A percentile compares a stretch with the other conserved stretches of the same genome.
Conservation (phyloP, 1,140 invertebrate species). For the Neotoxoptera formosana region DNA sequence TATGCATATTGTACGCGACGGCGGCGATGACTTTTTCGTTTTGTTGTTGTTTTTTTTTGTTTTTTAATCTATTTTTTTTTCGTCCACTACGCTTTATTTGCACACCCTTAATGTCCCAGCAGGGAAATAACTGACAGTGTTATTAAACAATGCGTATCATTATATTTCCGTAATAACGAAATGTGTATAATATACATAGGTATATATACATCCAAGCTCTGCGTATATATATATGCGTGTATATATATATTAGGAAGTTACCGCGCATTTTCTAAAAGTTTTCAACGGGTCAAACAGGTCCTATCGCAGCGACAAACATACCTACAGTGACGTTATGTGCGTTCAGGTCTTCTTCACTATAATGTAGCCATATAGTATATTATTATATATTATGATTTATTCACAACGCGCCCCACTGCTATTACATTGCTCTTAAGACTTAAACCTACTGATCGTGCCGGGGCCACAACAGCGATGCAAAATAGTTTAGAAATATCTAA, state of each 20-base stretch:
- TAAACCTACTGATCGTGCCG: no score
- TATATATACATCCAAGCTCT: not conserved
- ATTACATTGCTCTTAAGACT: not conserved
- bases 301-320: not conserved
- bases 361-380: not conserved
- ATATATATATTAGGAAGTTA: conserved; percentile 10
- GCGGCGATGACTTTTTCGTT: conserved; percentile 18
- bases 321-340: not conserved
- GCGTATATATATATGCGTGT: not conserved
- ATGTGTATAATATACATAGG: not conserved
- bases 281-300: conserved; percentile 32
- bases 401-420: not conserved
- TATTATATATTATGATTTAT: not conserved
- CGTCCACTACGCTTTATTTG: conserved; percentile 42
- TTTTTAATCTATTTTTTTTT: conserved; percentile 32
- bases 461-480: not conserved
- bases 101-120: conserved; percentile 52
- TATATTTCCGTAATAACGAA: conserved; percentile 46
- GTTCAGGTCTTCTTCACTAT: not conserved
- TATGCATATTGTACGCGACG: conserved; percentile 19
- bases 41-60: conserved; percentile 27
- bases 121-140: conserved; percentile 51
- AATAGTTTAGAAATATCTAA: not conserved
- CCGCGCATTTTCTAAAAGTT: not conserved
- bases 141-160: conserved; percentile 48